Evolutionary conservation across 2,888 invertebrate genomes (phyloP), one percentile per base, ranked within the genome.

Genomic region (Drosophila antonietae): DNA sequence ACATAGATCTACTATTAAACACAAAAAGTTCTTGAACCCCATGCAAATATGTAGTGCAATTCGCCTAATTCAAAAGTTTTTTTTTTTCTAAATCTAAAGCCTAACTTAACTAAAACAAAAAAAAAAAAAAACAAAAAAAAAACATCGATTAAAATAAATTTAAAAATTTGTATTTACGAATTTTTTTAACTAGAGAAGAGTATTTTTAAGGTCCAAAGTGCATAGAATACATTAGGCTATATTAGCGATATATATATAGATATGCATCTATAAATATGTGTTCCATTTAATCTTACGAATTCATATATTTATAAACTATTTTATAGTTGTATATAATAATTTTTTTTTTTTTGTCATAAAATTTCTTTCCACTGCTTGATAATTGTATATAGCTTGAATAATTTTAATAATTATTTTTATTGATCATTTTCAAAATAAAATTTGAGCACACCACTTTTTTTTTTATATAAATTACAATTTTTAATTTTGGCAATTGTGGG

Each of bases 241-340:
- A 43, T 8, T 33, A 35, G 9, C 20, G 1, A 18, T 9, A 35
- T 33, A n/a, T 33, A n/a, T 20, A 46, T 31, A 31, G 20, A 14
- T 35, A 18, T 59, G 12, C 14, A n/a, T 20, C 35, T 33, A 33
- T 15, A 39, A 28, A 41, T 14, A 23, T 35, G 28, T 23, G 23
- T 44, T 14, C 28, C 28, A 47, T 15, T n/a, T 39, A 55, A 28
- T 23, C 5, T n/a, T 41, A 28, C 6, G n/a, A 28, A 39, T 41
- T 37, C 23, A 20, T 20, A 20, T 66, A 39, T 63, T 37, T 41
- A 39, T 33, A 31, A 31, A 31, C 4, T 49, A 31, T 49, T 10
- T 47, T 53, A 23, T 53, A 53, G 28, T 23, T 67, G 68, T 66
- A 66, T 47, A 66, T 66, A 66, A 55, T 66, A 7, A 9, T 31